Evolutionary conservation across 2,113 vertebrate species (phyloP).

Genomic region (Hypomesus transpacificus): DNA sequence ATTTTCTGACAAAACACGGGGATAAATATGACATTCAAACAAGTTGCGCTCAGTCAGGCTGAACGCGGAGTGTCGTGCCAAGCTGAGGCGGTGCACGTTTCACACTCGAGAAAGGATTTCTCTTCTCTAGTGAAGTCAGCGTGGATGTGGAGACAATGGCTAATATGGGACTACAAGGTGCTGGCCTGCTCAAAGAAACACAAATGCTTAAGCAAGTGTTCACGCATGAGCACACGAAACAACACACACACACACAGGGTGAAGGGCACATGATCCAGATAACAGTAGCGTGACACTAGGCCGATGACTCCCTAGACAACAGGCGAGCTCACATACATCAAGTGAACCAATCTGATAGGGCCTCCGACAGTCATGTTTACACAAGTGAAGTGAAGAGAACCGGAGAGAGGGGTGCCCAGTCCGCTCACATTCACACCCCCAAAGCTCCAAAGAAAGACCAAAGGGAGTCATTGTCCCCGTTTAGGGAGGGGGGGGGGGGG

Average conservation of each 20-base stretch:
- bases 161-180: slow-evolving; percentile 29
- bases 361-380: not conserved
- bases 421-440: slow-evolving; percentile 32
- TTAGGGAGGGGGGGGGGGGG: not conserved
- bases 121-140: slow-evolving; percentile 3
- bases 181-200: slow-evolving; percentile 2
- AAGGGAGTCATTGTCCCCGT: slow-evolving; percentile 51
- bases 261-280: slow-evolving; percentile 17
- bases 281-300: not conserved
- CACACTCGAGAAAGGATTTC: slow-evolving; percentile 87
- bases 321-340: slow-evolving; percentile 13
- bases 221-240: slow-evolving; percentile 24
- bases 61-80: slow-evolving; percentile 81
- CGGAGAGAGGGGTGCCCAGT: slow-evolving; percentile 17
- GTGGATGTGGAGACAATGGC: slow-evolving; percentile 33
- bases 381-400: slow-evolving; percentile 20
- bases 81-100: slow-evolving; percentile 76
- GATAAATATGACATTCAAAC: slow-evolving; percentile 99
- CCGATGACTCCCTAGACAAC: not conserved
- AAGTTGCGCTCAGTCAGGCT: slow-evolving; percentile 99
- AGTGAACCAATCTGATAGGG: slow-evolving; percentile 51
- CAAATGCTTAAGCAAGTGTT: no score
- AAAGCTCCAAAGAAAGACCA: slow-evolving; percentile 34
- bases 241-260: slow-evolving; percentile 24
- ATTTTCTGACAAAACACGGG: slow-evolving; percentile 99